Evolutionary conservation across 2,888 invertebrate genomes (phyloP).

Genomic region (Cataglyphis albicans): DNA sequence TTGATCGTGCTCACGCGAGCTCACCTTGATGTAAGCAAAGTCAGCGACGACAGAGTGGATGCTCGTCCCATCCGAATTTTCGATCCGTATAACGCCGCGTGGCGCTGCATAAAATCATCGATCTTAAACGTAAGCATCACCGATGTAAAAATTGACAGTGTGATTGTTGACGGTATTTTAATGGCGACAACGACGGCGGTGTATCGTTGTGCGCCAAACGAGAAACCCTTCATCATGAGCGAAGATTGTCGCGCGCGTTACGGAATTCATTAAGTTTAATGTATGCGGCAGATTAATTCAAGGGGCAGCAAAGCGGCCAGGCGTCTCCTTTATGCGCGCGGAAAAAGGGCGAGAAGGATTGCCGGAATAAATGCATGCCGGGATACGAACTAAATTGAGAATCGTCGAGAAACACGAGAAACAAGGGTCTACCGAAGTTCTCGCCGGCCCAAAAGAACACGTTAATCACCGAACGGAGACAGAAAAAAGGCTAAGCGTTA

Average conservation of each 20-base stretch:
- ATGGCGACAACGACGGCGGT: slow-evolving; percentile 62
- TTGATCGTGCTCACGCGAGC: slow-evolving; percentile 32
- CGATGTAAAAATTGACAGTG: slow-evolving; percentile 37
- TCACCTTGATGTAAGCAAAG: neutral
- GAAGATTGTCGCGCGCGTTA: slow-evolving; percentile 72
- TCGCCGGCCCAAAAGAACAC: neutral
- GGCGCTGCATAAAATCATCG: slow-evolving; percentile 74
- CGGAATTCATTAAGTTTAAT: slow-evolving; percentile 84
- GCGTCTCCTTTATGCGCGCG: slow-evolving; percentile 72
- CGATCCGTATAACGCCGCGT: slow-evolving; percentile 63
- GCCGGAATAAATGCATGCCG: slow-evolving; percentile 72
- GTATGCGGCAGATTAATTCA: slow-evolving; percentile 84
- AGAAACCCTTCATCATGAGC: slow-evolving; percentile 57
- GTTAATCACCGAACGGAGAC: slow-evolving; percentile 3
- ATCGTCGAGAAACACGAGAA: slow-evolving; percentile 51
- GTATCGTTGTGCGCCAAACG: slow-evolving; percentile 62
- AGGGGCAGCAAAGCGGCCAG: slow-evolving; percentile 83
- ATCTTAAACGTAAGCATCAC: neutral
- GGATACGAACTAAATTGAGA: slow-evolving; percentile 61
- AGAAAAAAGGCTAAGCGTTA: neutral
- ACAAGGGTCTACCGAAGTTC: slow-evolving; percentile 58
- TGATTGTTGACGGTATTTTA: slow-evolving; percentile 59
- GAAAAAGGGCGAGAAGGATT: slow-evolving; percentile 59
- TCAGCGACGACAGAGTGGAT: slow-evolving; percentile 11
- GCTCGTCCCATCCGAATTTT: slow-evolving; percentile 42